Conservation (phyloP, 2,797 vertebrate species). For the Todus mexicanus region DNA sequence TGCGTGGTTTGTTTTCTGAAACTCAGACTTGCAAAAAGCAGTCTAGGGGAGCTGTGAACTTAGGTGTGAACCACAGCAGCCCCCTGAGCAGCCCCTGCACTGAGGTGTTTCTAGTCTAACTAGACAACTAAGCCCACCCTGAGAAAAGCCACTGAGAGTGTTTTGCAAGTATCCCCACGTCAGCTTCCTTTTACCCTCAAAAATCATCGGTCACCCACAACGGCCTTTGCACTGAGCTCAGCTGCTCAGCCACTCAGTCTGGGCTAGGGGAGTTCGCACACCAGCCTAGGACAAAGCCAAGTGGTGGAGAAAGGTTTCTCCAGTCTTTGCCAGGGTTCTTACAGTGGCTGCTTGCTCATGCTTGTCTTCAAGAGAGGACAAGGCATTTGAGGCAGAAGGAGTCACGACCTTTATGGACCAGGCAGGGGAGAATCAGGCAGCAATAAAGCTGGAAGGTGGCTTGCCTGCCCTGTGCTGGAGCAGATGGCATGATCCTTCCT, state of each 20-base stretch:
- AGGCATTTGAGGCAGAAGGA: not conserved
- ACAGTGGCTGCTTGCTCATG: not conserved
- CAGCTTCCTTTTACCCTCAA: not conserved
- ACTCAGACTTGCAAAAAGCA: not conserved
- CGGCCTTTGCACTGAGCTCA: not conserved
- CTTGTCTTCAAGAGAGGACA: not conserved
- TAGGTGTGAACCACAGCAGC: not conserved
- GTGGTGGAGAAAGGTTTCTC: not conserved
- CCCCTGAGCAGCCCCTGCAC: not conserved
- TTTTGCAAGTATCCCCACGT: not conserved
- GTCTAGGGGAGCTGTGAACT: not conserved
- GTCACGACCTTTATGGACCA: not conserved
- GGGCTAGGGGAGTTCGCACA: not conserved
- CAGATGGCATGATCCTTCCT: not conserved
- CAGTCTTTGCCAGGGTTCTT: not conserved
- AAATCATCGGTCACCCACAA: not conserved
- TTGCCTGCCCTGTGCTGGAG: not conserved
- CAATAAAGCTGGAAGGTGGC: not conserved
- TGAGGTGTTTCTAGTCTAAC: not conserved
- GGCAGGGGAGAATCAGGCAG: not conserved
- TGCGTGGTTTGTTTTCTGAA: not conserved
- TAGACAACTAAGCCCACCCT: not conserved
- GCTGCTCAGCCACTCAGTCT: not conserved
- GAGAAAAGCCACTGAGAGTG: fast-evolving
- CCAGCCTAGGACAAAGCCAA: fast-evolving